Conservation (phyloP, 2,797 vertebrate species). For the Sebastes steindachneri region DNA sequence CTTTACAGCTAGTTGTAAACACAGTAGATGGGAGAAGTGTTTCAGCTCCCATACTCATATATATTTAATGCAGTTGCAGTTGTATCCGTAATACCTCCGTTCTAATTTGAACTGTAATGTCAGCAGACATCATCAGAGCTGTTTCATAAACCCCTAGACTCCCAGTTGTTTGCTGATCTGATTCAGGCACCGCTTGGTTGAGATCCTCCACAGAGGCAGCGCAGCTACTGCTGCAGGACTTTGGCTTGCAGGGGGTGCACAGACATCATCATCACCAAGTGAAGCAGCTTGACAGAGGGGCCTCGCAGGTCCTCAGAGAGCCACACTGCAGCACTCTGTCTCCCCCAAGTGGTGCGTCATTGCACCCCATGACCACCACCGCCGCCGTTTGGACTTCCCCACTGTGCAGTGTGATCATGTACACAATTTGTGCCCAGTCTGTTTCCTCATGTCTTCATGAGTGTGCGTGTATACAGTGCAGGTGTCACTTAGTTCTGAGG, state of each 20-base stretch:
- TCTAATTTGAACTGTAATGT: conserved; percentile 13
- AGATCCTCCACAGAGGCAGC: conserved; percentile 12
- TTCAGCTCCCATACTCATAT: background rate
- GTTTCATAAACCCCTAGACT: background rate
- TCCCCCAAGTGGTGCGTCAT: conserved; percentile 74
- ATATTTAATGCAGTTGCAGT: conserved; percentile 1
- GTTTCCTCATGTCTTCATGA: conserved; percentile 16
- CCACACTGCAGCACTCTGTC: conserved; percentile 71
- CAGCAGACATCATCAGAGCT: conserved; percentile 13
- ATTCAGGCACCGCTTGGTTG: conserved; percentile 5
- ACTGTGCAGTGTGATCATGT: background rate
- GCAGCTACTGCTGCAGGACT: conserved; percentile 23
- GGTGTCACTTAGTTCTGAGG: background rate
- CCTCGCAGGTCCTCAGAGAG: conserved; percentile 54
- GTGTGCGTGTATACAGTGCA: conserved; percentile 4
- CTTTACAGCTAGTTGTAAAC: background rate
- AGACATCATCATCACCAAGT: conserved; percentile 27
- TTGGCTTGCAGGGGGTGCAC: conserved; percentile 12
- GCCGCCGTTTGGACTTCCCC: background rate
- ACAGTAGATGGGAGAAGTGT: background rate
- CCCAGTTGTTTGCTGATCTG: conserved; percentile 10
- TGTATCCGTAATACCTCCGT: background rate
- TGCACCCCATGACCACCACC: conserved; percentile 26
- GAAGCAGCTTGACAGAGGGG: conserved; percentile 21
- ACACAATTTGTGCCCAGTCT: background rate